These are phyloP conservation scores for Menura novaehollandiae DNA, from an alignment of 2,113 vertebrate species.

Conservation along the genomic window DNA sequence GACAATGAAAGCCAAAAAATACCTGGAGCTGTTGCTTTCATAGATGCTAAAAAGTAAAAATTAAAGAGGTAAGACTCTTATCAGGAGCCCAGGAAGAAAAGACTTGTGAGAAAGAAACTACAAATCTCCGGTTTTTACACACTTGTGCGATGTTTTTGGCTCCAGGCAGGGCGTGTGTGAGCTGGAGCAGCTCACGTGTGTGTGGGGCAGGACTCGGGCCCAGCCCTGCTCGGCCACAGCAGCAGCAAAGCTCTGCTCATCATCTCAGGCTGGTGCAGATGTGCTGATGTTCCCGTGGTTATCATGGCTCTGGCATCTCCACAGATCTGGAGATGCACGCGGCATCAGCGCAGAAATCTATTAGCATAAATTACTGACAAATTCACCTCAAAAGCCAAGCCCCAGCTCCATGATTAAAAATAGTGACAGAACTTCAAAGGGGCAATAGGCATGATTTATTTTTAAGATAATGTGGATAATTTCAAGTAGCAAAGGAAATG, in stretches of 20 bases:
- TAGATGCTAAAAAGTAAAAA: neutral
- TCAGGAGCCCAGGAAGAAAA: neutral
- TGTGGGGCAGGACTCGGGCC: neutral
- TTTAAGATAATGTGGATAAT: constrained; percentile 31
- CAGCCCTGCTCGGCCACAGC: accelerated
- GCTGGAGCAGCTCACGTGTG: neutral
- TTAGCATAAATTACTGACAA: constrained; percentile 46
- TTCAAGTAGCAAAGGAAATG: constrained; percentile 4
- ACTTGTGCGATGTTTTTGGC: accelerated
- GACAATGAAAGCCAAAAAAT: neutral
- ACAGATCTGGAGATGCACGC: neutral
- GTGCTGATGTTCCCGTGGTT: neutral
- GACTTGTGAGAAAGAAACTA: neutral
- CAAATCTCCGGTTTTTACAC: neutral
- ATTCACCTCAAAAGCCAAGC: neutral
- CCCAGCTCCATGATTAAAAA: neutral
- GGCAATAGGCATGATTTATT: constrained; percentile 25
- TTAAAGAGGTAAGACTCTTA: neutral
- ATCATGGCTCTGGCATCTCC: neutral
- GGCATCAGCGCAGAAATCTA: neutral
- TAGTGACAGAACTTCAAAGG: constrained; percentile 55
- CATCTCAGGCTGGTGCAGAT: accelerated
- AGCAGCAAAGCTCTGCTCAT: neutral
- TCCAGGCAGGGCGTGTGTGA: accelerated
- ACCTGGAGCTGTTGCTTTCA: neutral